These are phyloP conservation scores for Achlya flavicornis DNA, from an alignment of 2,888 invertebrate species.

Conservation along the genomic window DNA sequence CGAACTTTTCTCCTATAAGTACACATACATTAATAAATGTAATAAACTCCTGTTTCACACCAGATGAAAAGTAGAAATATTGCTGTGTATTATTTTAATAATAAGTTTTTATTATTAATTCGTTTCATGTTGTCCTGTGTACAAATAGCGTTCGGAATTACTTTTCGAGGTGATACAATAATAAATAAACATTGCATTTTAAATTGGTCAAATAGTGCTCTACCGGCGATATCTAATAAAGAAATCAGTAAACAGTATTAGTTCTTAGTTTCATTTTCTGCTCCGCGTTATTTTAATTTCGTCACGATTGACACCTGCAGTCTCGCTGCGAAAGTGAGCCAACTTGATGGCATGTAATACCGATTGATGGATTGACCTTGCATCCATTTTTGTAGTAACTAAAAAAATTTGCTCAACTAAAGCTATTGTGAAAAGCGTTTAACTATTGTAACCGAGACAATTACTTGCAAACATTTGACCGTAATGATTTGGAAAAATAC, in stretches of 20 bases:
- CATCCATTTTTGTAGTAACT: slow-evolving; percentile 35
- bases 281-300: slow-evolving; percentile 30
- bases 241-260: slow-evolving; percentile 63
- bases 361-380: slow-evolving; percentile 48
- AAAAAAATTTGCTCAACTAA: slow-evolving; percentile 49
- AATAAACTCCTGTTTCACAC: slow-evolving; percentile 45
- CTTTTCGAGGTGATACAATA: slow-evolving; percentile 69
- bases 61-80: slow-evolving; percentile 66
- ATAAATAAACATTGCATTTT: slow-evolving; percentile 70
- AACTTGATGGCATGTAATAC: slow-evolving; percentile 46
- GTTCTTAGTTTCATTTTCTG: slow-evolving; percentile 43
- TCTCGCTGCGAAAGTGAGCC: slow-evolving; percentile 36
- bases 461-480: slow-evolving; percentile 45
- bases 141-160: slow-evolving; percentile 71
- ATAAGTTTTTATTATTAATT: slow-evolving; percentile 36
- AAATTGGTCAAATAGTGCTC: slow-evolving; percentile 72
- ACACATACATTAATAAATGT: not conserved
- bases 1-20: not conserved
- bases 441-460: slow-evolving; percentile 42
- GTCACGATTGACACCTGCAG: slow-evolving; percentile 23
- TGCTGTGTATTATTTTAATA: slow-evolving; percentile 37
- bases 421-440: slow-evolving; percentile 48
- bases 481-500: not conserved
- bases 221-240: slow-evolving; percentile 78
- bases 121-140: slow-evolving; percentile 64